phyloP scores from a whole-genome alignment of 2,888 invertebrate genomes.

The Tortrix viridana region DNA sequence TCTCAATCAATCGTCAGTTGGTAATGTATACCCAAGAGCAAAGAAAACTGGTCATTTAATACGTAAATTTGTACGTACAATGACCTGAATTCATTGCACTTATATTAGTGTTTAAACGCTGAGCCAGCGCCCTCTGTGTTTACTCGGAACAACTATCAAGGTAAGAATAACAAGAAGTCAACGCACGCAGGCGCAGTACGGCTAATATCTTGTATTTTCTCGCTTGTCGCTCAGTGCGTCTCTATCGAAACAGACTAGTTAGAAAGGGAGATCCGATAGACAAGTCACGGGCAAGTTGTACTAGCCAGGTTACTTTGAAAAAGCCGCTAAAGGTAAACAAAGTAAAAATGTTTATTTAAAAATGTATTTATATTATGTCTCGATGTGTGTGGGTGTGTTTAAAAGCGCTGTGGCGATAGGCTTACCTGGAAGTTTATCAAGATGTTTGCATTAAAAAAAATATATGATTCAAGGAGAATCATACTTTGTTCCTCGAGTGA shows the following conservation, averaged over 20 bases:
- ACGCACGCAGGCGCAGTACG: constrained; percentile 66
- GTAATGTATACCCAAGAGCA: too few species aligned
- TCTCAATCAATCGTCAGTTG: too few species aligned
- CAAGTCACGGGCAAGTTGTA: too few species aligned
- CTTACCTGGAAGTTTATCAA: constrained; percentile 21
- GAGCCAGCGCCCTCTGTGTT: constrained; percentile 50
- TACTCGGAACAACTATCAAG: constrained; percentile 57
- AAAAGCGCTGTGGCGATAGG: constrained; percentile 28
- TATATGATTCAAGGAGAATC: neutral
- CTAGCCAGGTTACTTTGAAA: constrained; percentile 70
- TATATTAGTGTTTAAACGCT: neutral
- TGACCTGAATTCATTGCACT: neutral
- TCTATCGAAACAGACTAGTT: too few species aligned
- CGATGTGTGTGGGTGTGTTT: constrained; percentile 31
- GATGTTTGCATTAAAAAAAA: neutral
- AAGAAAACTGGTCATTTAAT: too few species aligned
- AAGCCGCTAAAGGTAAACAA: constrained; percentile 64
- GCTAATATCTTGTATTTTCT: too few species aligned
- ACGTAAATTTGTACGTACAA: too few species aligned
- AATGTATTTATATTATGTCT: constrained; percentile 37
- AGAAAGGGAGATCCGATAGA: too few species aligned
- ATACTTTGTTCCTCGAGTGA: neutral
- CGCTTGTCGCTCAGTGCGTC: too few species aligned
- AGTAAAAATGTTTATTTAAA: constrained; percentile 40
- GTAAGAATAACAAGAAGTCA: constrained; percentile 75